Conservation (phyloP, 2,888 invertebrate species). For the Digitonthophagus gazella region DNA sequence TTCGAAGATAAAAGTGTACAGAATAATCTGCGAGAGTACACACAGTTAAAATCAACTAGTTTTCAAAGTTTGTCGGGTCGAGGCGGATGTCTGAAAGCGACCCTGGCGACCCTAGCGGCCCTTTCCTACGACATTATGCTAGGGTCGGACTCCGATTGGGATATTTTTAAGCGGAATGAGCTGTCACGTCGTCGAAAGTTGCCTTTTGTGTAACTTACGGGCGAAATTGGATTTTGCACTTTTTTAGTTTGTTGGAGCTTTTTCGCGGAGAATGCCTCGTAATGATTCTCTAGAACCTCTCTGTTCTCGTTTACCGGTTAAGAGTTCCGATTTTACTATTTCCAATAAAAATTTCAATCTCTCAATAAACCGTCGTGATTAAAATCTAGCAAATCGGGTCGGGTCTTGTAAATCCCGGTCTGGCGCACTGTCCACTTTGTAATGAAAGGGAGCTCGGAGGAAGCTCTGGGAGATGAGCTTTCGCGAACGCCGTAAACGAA, state of each 20-base stretch:
- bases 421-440: background rate
- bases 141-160: slow-evolving; percentile 27
- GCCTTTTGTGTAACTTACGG: slow-evolving; percentile 33
- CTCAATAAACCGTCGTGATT: background rate
- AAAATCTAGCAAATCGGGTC: too few species aligned
- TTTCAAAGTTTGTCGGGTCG: slow-evolving; percentile 19
- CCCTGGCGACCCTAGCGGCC: slow-evolving; percentile 16
- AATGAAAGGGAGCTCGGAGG: background rate
- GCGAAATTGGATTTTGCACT: slow-evolving; percentile 35
- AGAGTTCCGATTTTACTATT: background rate
- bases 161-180: slow-evolving; percentile 33
- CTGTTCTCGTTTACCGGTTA: background rate
- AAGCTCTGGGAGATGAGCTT: background rate
- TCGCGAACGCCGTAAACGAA: background rate
- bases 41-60: slow-evolving; percentile 21
- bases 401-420: slow-evolving; percentile 6
- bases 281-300: slow-evolving; percentile 27
- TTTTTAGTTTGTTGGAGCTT: slow-evolving; percentile 32
- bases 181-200: slow-evolving; percentile 34
- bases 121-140: slow-evolving; percentile 24
- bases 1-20: slow-evolving; percentile 6
- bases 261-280: slow-evolving; percentile 30
- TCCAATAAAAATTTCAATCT: background rate
- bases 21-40: slow-evolving; percentile 15
- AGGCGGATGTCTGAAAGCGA: slow-evolving; percentile 17